Base-by-base conservation (phyloP, 2,888 invertebrate genomes). In the Drosophila bunnanda region DNA sequence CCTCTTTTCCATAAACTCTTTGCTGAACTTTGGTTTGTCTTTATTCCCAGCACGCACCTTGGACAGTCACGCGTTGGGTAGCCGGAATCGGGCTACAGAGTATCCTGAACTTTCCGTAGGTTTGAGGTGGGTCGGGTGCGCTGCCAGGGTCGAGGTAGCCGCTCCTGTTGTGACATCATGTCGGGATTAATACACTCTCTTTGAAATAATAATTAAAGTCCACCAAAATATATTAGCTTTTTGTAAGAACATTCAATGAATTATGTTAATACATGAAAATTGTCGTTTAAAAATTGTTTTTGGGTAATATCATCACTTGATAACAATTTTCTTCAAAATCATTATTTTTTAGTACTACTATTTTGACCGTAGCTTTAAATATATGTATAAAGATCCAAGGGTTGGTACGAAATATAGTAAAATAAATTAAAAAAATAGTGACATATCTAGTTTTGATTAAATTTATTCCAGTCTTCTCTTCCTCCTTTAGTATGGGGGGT, bases 401-500 rank as follows among this genome's bases (percentile, higher is more conserved):
- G 25, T 4, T 25, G 25, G 4, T 25, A 2, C 2, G 4, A 25
- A 25, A 25, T 25, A 25, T 25, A 4, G 25, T 25, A 25, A 25
- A 25, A 4, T 25, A 25, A 25, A 25, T 25, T 4, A 25, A 25
- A 25, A 25, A 25, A 25, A 25, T 36, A 36, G 17, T 39, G 7
- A 5, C 5, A 9, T 38, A 17, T 17, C 4, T 9, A 17, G 17
- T 17, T 17, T 10, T 4, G 10, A 10, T 3, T 38, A 39, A 9
- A 17, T 39, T 17, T 39, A 1, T 17, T 15, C 10, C 10, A 10
- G 39, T 2, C 12, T 13, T 13, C 7, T 20, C 20, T 22, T 20
- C 12, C 39, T 68, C 75, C 75, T 66, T 62, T 72, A 57, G 67
- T 32, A 68, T 66, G 32, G 55, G 68, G 68, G 76, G 69, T 80